Evolutionary conservation across 2,888 invertebrate species (phyloP).

Genomic region (Biston betularia): DNA sequence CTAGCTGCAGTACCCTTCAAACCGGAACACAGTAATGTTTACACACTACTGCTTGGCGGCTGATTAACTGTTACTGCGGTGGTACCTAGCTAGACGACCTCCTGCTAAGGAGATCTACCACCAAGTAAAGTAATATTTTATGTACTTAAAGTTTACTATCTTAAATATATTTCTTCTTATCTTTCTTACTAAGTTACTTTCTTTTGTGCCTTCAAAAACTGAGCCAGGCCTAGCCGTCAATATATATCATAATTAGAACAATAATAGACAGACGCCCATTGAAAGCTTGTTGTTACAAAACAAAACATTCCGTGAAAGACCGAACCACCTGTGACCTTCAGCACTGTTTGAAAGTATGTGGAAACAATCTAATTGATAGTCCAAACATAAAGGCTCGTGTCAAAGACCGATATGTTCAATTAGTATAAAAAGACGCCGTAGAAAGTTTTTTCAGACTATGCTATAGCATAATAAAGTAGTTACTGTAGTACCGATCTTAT

Average conservation of each 20-base stretch:
- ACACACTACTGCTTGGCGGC: too few species aligned
- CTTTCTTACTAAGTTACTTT: too few species aligned
- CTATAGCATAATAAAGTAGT: background rate
- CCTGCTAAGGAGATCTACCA: too few species aligned
- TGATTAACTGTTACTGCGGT: too few species aligned
- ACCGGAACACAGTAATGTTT: too few species aligned
- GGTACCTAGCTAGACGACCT: too few species aligned
- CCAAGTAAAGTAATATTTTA: too few species aligned
- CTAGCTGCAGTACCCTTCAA: too few species aligned
- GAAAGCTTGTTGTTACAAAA: slow-evolving; percentile 27
- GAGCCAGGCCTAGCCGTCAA: background rate
- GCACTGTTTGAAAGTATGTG: slow-evolving; percentile 44
- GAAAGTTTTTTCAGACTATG: slow-evolving; percentile 22
- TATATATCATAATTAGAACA: slow-evolving; percentile 2
- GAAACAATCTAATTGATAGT: slow-evolving; percentile 61
- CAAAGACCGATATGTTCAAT: slow-evolving; percentile 82
- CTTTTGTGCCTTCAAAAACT: too few species aligned
- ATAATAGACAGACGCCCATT: slow-evolving; percentile 1
- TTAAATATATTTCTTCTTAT: too few species aligned
- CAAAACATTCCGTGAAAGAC: slow-evolving; percentile 29
- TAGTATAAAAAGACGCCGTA: slow-evolving; percentile 76
- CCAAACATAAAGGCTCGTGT: slow-evolving; percentile 67
- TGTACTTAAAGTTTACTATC: too few species aligned
- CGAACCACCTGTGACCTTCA: slow-evolving; percentile 35
- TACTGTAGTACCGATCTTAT: background rate